Evolutionary conservation across 2,888 invertebrate genomes (phyloP), one percentile per base, ranked within the genome.

Genomic region (Serrognathus titanus): DNA sequence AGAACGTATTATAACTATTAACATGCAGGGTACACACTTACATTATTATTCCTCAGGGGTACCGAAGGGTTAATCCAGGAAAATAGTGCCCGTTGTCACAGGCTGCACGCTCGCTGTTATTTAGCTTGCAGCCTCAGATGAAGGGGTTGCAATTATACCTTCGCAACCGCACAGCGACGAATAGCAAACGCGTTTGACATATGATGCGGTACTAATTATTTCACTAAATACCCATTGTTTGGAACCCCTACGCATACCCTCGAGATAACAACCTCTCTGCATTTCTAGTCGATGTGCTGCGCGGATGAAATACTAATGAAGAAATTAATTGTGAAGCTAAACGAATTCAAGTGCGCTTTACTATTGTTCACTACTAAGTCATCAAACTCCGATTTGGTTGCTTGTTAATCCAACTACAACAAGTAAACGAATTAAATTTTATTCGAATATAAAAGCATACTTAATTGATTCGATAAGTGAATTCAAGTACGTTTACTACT

Each of bases 191-290:
- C 16, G 20, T 43, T 16, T 20, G 43, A 43, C 43, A 43, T 43
- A 43, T 43, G 43, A 48, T 47, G 53, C 48, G 47, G 48, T 38
- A 53, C 53, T 53, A 53, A 53, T 53, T 53, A 48, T 53, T 53
- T 49, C 41, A 38, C 49, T 48, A 54, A 54, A 54, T 54, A 41
- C 54, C 41, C 37, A 54, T 54, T 54, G 54, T 54, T 54, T 24
- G 31, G 41, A n/a, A 8, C 10, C 12, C 41, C 41, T 41, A 43
- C 43, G 43, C 43, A 43, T 43, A 20, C 43, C 13, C 43, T 43
- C 12, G 16, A 43, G 43, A 43, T 43, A 43, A 43, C 43, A 11
- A 20, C 43, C 43, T 43, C 43, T 8, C 20, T 16, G 43, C 20
- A 43, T 16, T 43, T n/a, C 43, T 20, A 16, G 13, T 16, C 43